Conservation (phyloP, 1,140 invertebrate species). For the Gyrodactylus salaris region DNA sequence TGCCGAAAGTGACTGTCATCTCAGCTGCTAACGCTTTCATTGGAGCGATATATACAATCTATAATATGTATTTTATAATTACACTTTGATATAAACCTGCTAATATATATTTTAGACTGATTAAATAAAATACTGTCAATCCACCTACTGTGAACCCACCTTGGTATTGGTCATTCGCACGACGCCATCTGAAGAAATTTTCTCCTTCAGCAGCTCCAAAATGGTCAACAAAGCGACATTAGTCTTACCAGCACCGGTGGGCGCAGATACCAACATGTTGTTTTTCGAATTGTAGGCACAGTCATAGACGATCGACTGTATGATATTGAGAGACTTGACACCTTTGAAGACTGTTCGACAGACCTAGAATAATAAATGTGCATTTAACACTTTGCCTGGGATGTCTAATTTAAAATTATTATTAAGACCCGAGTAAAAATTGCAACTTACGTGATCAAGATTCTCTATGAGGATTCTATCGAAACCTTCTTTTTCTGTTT, state of each 20-base stretch:
- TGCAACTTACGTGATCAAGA: too few relatives aligned
- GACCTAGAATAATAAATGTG: too few relatives aligned
- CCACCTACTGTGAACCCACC: too few relatives aligned
- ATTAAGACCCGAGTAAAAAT: too few relatives aligned
- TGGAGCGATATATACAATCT: slow-evolving; percentile 88
- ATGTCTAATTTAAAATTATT: too few relatives aligned
- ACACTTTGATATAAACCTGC: not conserved
- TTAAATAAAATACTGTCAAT: too few relatives aligned
- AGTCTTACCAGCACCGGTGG: slow-evolving; percentile 36
- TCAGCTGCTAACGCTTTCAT: slow-evolving; percentile 96
- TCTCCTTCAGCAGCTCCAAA: slow-evolving; percentile 49
- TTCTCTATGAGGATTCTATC: not conserved
- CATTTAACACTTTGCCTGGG: too few relatives aligned
- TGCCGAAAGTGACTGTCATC: slow-evolving; percentile 74
- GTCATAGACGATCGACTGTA: slow-evolving; percentile 75
- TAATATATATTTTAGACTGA: not conserved
- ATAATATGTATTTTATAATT: too few relatives aligned
- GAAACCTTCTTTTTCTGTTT: not conserved
- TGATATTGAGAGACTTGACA: slow-evolving; percentile 50
- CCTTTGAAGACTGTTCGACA: slow-evolving; percentile 32
- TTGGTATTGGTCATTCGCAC: slow-evolving; percentile 72
- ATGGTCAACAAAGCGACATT: slow-evolving; percentile 80
- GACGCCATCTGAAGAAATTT: slow-evolving; percentile 29
- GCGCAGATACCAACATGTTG: slow-evolving; percentile 38
- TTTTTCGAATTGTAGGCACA: slow-evolving; percentile 79